These are phyloP conservation scores for Acanthochromis polyacanthus DNA, from an alignment of 2,113 vertebrate genomes.

Conservation along the genomic window DNA sequence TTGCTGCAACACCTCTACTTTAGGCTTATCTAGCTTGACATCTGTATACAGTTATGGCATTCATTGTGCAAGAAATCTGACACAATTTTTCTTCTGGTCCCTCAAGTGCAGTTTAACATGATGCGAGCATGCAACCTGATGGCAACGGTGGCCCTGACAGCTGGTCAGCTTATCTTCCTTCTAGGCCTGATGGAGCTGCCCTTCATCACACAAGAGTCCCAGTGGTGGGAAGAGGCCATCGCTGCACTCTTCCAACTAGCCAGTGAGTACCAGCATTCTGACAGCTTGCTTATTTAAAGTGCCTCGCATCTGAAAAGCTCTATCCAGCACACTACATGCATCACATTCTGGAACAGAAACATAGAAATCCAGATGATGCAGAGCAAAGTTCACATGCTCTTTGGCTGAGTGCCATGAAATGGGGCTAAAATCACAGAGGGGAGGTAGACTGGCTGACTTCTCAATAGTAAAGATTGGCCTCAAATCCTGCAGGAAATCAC, in stretches of 20 bases:
- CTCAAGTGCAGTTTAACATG: slow-evolving; percentile 98
- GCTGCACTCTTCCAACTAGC: slow-evolving; percentile 97
- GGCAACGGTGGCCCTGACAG: slow-evolving; percentile 92
- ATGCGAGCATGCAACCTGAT: slow-evolving; percentile 99
- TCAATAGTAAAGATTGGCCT: background rate
- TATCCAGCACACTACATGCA: background rate
- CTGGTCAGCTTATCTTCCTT: slow-evolving; percentile 94
- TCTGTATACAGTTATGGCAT: background rate
- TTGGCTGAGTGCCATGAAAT: background rate
- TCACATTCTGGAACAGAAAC: background rate
- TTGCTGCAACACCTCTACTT: background rate
- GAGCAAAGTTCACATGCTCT: slow-evolving; percentile 4
- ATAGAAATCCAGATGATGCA: slow-evolving; percentile 18
- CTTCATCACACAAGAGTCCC: slow-evolving; percentile 91
- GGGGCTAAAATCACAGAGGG: background rate
- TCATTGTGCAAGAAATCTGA: slow-evolving; percentile 31
- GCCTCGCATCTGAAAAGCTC: background rate
- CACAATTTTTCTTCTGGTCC: slow-evolving; percentile 56
- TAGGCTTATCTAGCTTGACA: background rate
- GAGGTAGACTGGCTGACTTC: slow-evolving; percentile 1
- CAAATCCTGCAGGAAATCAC: slow-evolving; percentile 1
- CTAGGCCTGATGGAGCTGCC: slow-evolving; percentile 92
- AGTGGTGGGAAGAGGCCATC: slow-evolving; percentile 99
- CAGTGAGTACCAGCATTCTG: slow-evolving; percentile 88
- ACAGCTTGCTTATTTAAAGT: background rate